phyloP scores from a whole-genome alignment of 2,888 invertebrate genomes.

The Drosophila pseudotalamancana region DNA sequence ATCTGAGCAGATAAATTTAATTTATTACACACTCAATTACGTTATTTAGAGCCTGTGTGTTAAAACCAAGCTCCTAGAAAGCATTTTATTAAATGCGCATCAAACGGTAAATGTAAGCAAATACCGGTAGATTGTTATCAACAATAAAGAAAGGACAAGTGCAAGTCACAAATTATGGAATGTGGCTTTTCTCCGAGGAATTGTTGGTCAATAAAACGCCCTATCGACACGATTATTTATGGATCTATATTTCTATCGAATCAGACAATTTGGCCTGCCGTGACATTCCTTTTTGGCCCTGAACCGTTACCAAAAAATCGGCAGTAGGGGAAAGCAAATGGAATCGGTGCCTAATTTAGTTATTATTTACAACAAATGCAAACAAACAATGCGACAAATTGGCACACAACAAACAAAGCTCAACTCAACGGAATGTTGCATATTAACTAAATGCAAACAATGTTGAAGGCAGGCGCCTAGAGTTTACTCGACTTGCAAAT shows the following conservation, averaged over 20 bases:
- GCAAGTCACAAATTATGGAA: slow-evolving; percentile 34
- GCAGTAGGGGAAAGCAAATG: slow-evolving; percentile 1
- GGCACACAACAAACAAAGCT: slow-evolving; percentile 64
- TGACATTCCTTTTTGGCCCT: slow-evolving; percentile 40
- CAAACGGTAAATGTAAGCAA: slow-evolving; percentile 16
- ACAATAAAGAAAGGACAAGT: slow-evolving; percentile 17
- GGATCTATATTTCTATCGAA: slow-evolving; percentile 10
- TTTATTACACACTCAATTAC: neutral
- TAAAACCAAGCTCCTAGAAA: too few relatives aligned
- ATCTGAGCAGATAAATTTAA: neutral
- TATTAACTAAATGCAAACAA: slow-evolving; percentile 48
- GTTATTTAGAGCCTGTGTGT: neutral
- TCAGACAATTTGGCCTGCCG: slow-evolving; percentile 15
- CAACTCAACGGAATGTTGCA: slow-evolving; percentile 37
- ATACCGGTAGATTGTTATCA: slow-evolving; percentile 5
- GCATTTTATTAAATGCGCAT: slow-evolving; percentile 11
- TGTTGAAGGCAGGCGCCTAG: neutral
- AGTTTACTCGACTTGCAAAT: slow-evolving; percentile 18
- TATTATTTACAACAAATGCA: slow-evolving; percentile 70
- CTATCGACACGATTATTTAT: slow-evolving; percentile 34
- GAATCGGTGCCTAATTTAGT: slow-evolving; percentile 70
- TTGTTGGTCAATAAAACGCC: slow-evolving; percentile 7
- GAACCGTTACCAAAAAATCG: slow-evolving; percentile 16
- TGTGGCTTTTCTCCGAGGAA: neutral
- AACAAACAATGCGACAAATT: slow-evolving; percentile 62